Percentiles rank a stretch among this genome's conserved stretches.
These are phyloP conservation scores for Aldrovandia affinis DNA, from an alignment of 2,797 vertebrate genomes.

Conservation along the genomic window DNA sequence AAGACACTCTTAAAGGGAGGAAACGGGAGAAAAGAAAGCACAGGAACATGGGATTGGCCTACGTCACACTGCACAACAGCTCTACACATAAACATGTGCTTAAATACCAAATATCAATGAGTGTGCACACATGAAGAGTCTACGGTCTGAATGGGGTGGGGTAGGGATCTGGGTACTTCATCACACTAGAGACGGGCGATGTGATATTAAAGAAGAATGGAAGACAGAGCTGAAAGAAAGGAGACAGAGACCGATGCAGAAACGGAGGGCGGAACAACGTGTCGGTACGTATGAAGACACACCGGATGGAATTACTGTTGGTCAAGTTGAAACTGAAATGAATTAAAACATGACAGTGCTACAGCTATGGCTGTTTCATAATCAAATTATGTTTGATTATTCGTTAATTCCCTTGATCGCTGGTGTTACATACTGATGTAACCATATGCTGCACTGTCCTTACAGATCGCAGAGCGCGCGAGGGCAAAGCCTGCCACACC, in stretches of 20 bases:
- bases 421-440: neutral
- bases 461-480: neutral
- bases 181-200: no score
- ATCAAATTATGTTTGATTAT: neutral
- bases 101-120: constrained; percentile 7
- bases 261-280: neutral
- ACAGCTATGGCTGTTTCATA: neutral
- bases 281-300: neutral
- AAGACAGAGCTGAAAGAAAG: neutral
- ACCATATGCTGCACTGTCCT: neutral
- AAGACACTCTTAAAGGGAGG: constrained; percentile 85
- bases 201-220: neutral
- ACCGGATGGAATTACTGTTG: neutral
- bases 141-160: neutral
- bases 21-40: constrained; percentile 71
- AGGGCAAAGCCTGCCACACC: neutral
- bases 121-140: neutral
- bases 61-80: neutral
- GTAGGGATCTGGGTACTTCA: no score
- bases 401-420: neutral
- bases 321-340: neutral
- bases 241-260: neutral
- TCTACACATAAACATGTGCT: neutral
- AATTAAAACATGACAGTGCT: neutral
- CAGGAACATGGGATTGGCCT: constrained; percentile 67